These are phyloP conservation scores for Ypsolopha scabrella DNA, from an alignment of 2,888 invertebrate species.

Conservation along the genomic window DNA sequence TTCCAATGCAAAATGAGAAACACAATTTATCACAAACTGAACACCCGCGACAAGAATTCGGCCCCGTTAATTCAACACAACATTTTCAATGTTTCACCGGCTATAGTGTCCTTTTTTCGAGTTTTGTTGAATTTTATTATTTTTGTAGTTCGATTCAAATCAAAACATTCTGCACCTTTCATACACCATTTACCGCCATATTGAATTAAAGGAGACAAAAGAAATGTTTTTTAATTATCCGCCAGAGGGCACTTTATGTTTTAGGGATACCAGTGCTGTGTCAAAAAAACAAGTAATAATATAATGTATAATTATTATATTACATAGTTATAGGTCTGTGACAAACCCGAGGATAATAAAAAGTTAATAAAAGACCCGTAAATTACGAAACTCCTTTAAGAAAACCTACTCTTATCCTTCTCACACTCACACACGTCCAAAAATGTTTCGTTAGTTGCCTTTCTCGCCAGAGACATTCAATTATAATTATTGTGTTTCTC, in stretches of 20 bases:
- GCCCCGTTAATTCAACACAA: constrained; percentile 29
- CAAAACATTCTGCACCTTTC: constrained; percentile 67
- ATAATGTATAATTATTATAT: too few relatives aligned
- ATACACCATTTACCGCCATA: constrained; percentile 66
- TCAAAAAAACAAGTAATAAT: too few relatives aligned
- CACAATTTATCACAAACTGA: constrained; percentile 32
- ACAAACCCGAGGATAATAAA: too few relatives aligned
- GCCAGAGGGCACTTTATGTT: constrained; percentile 19
- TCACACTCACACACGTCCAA: too few relatives aligned
- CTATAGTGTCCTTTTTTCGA: constrained; percentile 37
- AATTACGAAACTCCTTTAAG: too few relatives aligned
- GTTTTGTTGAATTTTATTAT: constrained; percentile 32
- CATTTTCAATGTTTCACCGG: constrained; percentile 34
- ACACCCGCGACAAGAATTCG: constrained; percentile 22
- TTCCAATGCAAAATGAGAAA: constrained; percentile 26
- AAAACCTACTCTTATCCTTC: too few relatives aligned
- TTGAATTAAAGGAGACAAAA: constrained; percentile 39
- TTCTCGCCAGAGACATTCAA: too few relatives aligned
- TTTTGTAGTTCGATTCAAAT: constrained; percentile 51
- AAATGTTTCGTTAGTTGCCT: too few relatives aligned
- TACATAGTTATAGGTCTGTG: too few relatives aligned
- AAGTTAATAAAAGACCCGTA: too few relatives aligned
- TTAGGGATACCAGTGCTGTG: constrained; percentile 4
- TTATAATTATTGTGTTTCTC: too few relatives aligned
- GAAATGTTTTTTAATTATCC: constrained; percentile 18